Evolutionary conservation across 2,888 invertebrate genomes (phyloP), one percentile per base, ranked within the genome.

Genomic region (Morinoia aosen): DNA sequence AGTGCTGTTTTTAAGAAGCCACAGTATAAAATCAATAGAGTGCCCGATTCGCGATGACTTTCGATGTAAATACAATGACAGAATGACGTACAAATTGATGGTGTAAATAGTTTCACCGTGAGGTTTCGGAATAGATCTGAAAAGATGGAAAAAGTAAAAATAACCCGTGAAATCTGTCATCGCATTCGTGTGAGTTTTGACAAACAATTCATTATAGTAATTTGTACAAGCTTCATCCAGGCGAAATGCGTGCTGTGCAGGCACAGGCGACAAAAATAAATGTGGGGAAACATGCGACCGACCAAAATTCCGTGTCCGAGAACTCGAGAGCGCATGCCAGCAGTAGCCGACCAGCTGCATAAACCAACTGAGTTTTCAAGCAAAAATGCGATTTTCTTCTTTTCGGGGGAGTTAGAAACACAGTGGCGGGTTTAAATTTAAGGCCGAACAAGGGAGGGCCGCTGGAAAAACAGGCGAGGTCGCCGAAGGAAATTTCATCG

Each of bases 341-440:
- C 93, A 93, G 93, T 90, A 40, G 90, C 57, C 5, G 33, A n/a
- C 93, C 57, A 57, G 56, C 90, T 57, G 19, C 93, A 57, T 57
- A 93, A 93, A 57, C 56, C 93, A 93, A 57, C 19, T 57, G 12
- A 57, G 93, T 33, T 25, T 57, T 40, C 56, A 33, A 57, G 57
- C 33, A 93, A 93, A 93, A 57, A n/a, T 57, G 58, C 25, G 39
- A 93, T 93, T 57, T 93, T 93, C 57, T 57, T 93, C 56, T 93
- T 57, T 93, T 57, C 33, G 58, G 10, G 33, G 12, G 93, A 93
- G 57, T n/a, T 57, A 93, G 57, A 57, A 93, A 93, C 93, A 57
- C 56, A 93, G 57, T 57, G n/a, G 57, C n/a, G 58, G 57, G 58
- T 93, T 93, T 56, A 93, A 93, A 93, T 93, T 57, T 93, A 57